A percentile compares a stretch with the other conserved stretches of the same genome.
These are phyloP conservation scores for Eupeodes luniger DNA, from an alignment of 2,888 invertebrate genomes.

Conservation along the genomic window DNA sequence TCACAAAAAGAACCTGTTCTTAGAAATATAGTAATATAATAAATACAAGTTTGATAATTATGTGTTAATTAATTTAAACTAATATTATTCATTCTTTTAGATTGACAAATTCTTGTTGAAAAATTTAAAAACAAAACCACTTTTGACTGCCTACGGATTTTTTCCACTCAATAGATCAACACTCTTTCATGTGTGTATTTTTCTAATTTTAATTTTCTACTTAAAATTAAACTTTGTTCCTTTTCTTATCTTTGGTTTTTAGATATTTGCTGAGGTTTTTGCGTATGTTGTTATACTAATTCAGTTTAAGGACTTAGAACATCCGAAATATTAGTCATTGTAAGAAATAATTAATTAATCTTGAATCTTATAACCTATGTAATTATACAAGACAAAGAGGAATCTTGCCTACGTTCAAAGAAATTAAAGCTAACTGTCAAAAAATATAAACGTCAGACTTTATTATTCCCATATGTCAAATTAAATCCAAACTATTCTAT, in stretches of 20 bases:
- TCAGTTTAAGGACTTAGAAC: slow-evolving; percentile 82
- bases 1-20: slow-evolving; percentile 49
- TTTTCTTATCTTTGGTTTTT: not conserved
- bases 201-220: not conserved
- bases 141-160: slow-evolving; percentile 81
- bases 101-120: slow-evolving; percentile 81
- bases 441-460: too few species aligned
- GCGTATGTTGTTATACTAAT: slow-evolving; percentile 82
- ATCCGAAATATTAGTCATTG: too few species aligned
- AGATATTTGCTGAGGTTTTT: slow-evolving; percentile 81
- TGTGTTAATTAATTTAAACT: too few species aligned
- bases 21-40: too few species aligned
- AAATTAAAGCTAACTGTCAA: too few species aligned
- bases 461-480: too few species aligned
- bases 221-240: not conserved
- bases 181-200: slow-evolving; percentile 79
- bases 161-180: slow-evolving; percentile 80
- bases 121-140: slow-evolving; percentile 80
- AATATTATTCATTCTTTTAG: slow-evolving; percentile 64
- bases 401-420: too few species aligned
- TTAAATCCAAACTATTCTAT: too few species aligned
- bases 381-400: too few species aligned
- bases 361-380: too few species aligned
- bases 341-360: too few species aligned
- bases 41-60: too few species aligned